Evolutionary conservation across 2,888 invertebrate genomes (phyloP), one percentile per base, ranked within the genome.

Genomic region (Galerucella nymphaeae): DNA sequence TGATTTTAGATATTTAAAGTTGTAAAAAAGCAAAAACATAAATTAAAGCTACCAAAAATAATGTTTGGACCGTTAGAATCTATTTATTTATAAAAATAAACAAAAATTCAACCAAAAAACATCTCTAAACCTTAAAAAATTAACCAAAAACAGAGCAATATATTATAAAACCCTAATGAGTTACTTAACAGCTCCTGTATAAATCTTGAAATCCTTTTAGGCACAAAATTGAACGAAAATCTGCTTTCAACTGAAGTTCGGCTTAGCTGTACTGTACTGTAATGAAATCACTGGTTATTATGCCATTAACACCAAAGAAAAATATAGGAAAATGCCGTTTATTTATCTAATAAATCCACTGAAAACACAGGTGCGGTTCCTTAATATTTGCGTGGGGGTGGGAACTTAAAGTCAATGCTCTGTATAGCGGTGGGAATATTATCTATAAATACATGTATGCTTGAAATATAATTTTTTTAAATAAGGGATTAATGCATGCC

Each of bases 341-440:
- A 68, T 68, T 68, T 68, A 68, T 61, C 23, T 61, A 61, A 50
- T 61, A 68, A 68, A 68, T 61, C 61, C 61, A 61, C 68, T 68
- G 41, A 68, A 68, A 61, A 68, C 68, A 68, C 68, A 68, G 68
- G 68, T 68, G 68, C 61, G 68, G 68, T 61, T 68, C 68, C 59
- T 50, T 59, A 38, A 53, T 68, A 61, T 61, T 68, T 68, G 68
- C 68, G 61, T 61, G 61, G 68, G 68, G 68, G 68, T 68, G 68
- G 61, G 68, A 68, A 68, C n/a, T 10, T n/a, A 58, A 41, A 61
- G 68, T 68, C 68, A 68, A 48, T 53, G 68, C 30, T 38, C 68
- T 58, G 13, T 59, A 3, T 59, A 3, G 59, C 30, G 59, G n/a
- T 59, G 59, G 38, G 38, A 59, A 59, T 10, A 38, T 48, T 48